Percentiles rank a stretch among this genome's conserved stretches.
phyloP scores from a whole-genome alignment of 2,113 vertebrate genomes.

The Heloderma charlesbogerti region DNA sequence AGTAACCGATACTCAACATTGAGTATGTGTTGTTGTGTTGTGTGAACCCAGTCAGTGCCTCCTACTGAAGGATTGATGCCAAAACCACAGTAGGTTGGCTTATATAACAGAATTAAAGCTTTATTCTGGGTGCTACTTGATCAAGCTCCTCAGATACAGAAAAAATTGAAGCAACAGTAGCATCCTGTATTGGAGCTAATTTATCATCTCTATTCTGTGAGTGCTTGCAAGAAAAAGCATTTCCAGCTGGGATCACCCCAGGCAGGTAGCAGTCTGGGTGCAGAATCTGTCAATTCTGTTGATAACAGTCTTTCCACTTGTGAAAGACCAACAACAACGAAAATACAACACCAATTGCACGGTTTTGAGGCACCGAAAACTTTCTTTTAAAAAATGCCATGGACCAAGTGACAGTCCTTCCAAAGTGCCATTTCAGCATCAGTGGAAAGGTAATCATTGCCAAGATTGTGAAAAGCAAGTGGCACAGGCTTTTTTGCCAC shows the following conservation, averaged over 20 bases:
- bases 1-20: no score
- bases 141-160: background rate
- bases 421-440: no score
- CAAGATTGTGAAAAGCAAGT: no score
- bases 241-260: background rate
- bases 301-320: no score
- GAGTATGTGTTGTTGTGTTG: no score
- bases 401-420: no score
- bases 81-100: background rate
- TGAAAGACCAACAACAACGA: no score
- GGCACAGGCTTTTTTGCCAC: no score
- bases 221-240: background rate
- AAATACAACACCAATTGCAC: no score
- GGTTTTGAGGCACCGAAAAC: no score
- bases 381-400: no score
- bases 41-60: background rate
- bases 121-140: background rate
- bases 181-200: background rate
- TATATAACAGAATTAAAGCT: background rate
- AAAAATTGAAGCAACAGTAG: background rate
- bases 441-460: no score
- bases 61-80: background rate
- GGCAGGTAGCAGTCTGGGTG: background rate
- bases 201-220: background rate
- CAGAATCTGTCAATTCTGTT: background rate